These are phyloP conservation scores for Vollenhovia emeryi DNA, from an alignment of 1,140 invertebrate species.

Conservation along the genomic window DNA sequence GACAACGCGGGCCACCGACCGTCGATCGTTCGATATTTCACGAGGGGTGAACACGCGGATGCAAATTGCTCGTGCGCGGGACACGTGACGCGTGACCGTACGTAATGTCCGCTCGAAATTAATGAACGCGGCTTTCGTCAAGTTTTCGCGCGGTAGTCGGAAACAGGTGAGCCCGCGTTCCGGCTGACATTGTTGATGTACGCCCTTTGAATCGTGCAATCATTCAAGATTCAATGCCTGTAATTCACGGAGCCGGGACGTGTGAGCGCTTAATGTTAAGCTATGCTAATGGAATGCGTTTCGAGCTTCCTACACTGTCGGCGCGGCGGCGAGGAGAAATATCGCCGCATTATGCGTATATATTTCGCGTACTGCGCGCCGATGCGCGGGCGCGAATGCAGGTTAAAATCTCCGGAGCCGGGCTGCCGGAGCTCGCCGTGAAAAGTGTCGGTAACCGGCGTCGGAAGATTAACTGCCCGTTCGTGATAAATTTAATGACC, in stretches of 20 bases:
- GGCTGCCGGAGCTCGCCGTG: conserved; percentile 21
- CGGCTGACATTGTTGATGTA: conserved; percentile 53
- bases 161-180: conserved; percentile 51
- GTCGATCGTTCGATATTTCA: background rate
- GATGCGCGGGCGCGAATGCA: conserved; percentile 46
- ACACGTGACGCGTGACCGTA: no score
- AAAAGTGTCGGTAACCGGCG: conserved; percentile 47
- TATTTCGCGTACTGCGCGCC: conserved; percentile 37
- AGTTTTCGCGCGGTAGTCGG: conserved; percentile 33
- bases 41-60: background rate
- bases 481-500: conserved; percentile 60
- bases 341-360: conserved; percentile 69
- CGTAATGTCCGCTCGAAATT: background rate
- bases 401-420: conserved; percentile 52
- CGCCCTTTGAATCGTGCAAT: conserved; percentile 59
- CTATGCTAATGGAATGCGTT: conserved; percentile 79
- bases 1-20: background rate
- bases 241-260: conserved; percentile 70
- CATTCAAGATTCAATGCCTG: conserved; percentile 66
- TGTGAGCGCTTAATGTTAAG: conserved; percentile 76
- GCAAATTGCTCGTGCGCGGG: background rate
- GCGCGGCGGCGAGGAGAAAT: conserved; percentile 62
- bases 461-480: conserved; percentile 54
- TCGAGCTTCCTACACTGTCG: conserved; percentile 75
- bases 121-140: conserved; percentile 25